A percentile compares a stretch with the other conserved stretches of the same genome.
Conservation (phyloP, 2,888 invertebrate genomes). For the Synanthedon tipuliformis region DNA sequence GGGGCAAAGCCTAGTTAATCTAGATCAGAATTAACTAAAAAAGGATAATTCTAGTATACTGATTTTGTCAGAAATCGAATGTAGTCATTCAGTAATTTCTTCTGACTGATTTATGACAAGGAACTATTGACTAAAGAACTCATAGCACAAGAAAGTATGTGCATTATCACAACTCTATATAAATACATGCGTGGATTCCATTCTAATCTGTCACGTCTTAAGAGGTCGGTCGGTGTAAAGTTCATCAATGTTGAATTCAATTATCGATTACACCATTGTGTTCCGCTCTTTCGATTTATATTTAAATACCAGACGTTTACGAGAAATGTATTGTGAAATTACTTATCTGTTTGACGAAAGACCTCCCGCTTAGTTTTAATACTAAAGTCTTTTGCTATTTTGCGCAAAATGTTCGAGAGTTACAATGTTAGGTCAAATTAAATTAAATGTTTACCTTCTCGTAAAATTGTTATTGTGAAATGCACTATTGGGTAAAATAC, state of each 20-base stretch:
- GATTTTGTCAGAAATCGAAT: no score
- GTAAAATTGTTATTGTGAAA: neutral
- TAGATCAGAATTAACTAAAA: no score
- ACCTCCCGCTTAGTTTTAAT: conserved; percentile 42
- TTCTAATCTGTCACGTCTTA: conserved; percentile 70
- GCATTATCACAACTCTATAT: conserved; percentile 35
- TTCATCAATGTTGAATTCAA: conserved; percentile 71
- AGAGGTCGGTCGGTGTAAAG: conserved; percentile 67
- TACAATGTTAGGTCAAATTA: conserved; percentile 3
- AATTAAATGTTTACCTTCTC: neutral
- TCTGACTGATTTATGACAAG: no score
- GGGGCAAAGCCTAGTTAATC: no score
- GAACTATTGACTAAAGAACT: no score
- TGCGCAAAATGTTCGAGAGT: conserved; percentile 6
- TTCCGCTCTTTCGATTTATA: conserved; percentile 68
- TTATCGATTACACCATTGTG: conserved; percentile 70
- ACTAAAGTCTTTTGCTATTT: conserved; percentile 1
- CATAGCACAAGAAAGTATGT: no score
- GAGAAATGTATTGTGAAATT: conserved; percentile 65
- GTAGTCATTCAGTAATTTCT: no score
- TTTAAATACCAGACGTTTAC: conserved; percentile 68
- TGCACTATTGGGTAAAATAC: no score
- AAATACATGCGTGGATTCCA: conserved; percentile 41
- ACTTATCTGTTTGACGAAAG: conserved; percentile 52
- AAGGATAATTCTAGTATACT: no score